These are phyloP conservation scores for Pheucticus melanocephalus DNA, from an alignment of 2,113 vertebrate genomes.

Conservation along the genomic window DNA sequence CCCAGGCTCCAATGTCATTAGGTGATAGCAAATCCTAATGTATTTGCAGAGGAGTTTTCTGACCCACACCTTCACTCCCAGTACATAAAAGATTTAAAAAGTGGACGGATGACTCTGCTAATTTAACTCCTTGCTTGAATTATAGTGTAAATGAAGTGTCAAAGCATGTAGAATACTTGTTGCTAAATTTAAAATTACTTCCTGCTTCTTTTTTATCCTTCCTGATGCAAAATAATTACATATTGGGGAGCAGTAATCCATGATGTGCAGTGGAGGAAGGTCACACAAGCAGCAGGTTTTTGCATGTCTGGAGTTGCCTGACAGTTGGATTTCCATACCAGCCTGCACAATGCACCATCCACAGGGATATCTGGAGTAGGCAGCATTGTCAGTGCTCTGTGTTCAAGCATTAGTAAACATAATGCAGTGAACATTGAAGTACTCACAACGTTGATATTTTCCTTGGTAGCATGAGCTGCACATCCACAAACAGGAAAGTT, in stretches of 20 bases:
- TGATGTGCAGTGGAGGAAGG: background rate
- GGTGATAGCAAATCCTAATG: background rate
- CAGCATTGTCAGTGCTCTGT: background rate
- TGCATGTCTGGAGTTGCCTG: background rate
- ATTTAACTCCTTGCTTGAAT: background rate
- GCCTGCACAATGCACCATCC: background rate
- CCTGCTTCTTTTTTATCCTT: background rate
- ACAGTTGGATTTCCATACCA: background rate
- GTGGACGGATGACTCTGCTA: background rate
- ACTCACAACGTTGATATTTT: background rate
- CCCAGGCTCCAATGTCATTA: background rate
- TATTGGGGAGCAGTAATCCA: background rate
- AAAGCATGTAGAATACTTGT: conserved; percentile 29
- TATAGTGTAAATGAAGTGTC: background rate
- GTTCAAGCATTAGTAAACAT: background rate
- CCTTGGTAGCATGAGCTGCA: background rate
- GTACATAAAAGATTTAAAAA: background rate
- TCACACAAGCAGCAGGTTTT: background rate
- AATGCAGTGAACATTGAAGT: background rate
- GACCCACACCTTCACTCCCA: background rate
- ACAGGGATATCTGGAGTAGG: conserved; percentile 27
- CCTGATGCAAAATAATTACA: background rate
- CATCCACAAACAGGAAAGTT: background rate
- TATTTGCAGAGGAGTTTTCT: background rate
- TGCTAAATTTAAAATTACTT: conserved; percentile 20